These are phyloP conservation scores for Parnassius orleans DNA, from an alignment of 2,888 invertebrate genomes.

Conservation along the genomic window DNA sequence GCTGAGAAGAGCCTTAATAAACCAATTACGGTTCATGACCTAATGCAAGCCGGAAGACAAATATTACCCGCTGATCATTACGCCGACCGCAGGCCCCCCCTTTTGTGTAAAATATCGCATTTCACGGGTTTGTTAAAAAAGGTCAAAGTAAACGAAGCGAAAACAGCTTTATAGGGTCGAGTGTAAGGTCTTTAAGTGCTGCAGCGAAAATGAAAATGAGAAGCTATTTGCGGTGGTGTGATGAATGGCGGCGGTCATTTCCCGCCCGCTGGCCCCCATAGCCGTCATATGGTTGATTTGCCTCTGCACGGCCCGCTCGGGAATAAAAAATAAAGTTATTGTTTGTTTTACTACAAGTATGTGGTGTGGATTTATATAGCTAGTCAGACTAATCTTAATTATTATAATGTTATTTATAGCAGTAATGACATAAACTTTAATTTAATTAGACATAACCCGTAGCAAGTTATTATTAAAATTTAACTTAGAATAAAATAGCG, in stretches of 20 bases:
- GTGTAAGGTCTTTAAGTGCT: constrained; percentile 47
- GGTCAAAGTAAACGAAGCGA: constrained; percentile 42
- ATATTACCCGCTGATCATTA: constrained; percentile 76
- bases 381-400: too few relatives aligned
- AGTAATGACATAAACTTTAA: too few relatives aligned
- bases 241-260: constrained; percentile 70
- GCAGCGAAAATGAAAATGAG: constrained; percentile 59
- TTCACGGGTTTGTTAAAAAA: constrained; percentile 59
- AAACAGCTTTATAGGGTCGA: constrained; percentile 59
- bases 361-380: neutral
- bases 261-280: constrained; percentile 57
- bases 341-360: constrained; percentile 27
- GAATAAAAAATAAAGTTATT: constrained; percentile 29
- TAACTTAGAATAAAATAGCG: too few relatives aligned
- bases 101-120: constrained; percentile 62
- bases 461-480: too few relatives aligned
- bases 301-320: constrained; percentile 39
- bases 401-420: too few relatives aligned
- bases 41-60: constrained; percentile 71
- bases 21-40: constrained; percentile 76
- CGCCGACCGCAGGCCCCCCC: constrained; percentile 68
- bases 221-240: constrained; percentile 59
- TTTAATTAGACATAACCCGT: too few relatives aligned
- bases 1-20: constrained; percentile 62
- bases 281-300: constrained; percentile 70